Evolutionary conservation across 2,888 invertebrate species (phyloP), one percentile per base, ranked within the genome.

Genomic region (Drosophila pseudotakahashii): DNA sequence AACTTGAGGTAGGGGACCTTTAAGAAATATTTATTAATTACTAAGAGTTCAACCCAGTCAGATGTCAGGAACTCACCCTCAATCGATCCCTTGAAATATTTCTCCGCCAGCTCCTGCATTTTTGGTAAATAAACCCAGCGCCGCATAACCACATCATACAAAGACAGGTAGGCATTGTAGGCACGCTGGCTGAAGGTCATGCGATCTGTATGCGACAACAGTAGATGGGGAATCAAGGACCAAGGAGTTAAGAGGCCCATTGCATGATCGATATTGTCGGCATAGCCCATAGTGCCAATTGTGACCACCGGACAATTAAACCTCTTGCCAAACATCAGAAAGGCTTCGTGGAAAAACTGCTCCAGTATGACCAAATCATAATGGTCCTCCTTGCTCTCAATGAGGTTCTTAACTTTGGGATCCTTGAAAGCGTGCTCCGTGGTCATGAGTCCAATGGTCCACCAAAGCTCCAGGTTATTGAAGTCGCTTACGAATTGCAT

Each of bases 311-410:
- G 93, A 32, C 92, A 92, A 11, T 91, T 89, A 63, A 92, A 92
- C 74, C 92, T 92, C 51, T 91, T 89, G 5, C 91, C 91, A 63
- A 93, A 91, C 86, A 92, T 92, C 2, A 92, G 88, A 58, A 92
- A 91, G 9, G 93, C 92, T 72, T 93, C 93, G 64, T 92, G 92
- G 55, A 92, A 92, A 74, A 92, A 92, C 57, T 92, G 92, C 60
- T 93, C 92, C 59, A 92, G 66, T 0, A 93, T 87, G 5, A 93
- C 85, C 10, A 93, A 73, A 78, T 93, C 93, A 55, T 85, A 92
- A 59, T 93, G 92, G n/a, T 86, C 79, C 55, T 92, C 80, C 26
- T 91, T 84, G 5, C 91, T 91, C 3, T 80, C 77, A 16, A 92
- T 90, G 0, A 92, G 73, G 2, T 78, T 66, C 53, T 86, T 81